Evolutionary conservation across 2,888 invertebrate genomes (phyloP).

Genomic region (Alviniconcha strummeri): DNA sequence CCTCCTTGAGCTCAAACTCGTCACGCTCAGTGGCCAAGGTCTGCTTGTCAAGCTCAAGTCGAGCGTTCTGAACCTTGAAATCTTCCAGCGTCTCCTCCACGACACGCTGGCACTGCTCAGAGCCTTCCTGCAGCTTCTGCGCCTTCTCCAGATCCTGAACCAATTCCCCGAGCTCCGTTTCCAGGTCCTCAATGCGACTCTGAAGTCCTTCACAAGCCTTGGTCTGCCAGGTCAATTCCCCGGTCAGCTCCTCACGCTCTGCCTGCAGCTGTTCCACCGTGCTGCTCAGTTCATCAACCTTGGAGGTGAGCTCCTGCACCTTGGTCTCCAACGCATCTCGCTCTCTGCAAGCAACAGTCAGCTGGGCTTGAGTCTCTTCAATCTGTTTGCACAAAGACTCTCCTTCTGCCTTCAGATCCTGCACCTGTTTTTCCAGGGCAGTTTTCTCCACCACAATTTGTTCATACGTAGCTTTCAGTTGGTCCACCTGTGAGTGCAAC

Average conservation of each 20-base stretch:
- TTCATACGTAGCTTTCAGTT: neutral
- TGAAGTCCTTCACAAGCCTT: constrained; percentile 20
- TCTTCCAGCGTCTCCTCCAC: constrained; percentile 32
- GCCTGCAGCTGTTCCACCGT: constrained; percentile 16
- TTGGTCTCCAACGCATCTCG: constrained; percentile 8
- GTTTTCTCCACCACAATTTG: neutral
- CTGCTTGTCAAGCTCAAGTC: constrained; percentile 8
- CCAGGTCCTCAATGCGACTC: constrained; percentile 19
- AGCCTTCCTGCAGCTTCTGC: constrained; percentile 37
- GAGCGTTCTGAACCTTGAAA: constrained; percentile 4
- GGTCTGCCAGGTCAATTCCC: constrained; percentile 34
- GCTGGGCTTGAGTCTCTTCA: constrained; percentile 4
- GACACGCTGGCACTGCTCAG: constrained; percentile 27
- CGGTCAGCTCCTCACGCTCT: constrained; percentile 30
- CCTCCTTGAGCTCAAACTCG: constrained; percentile 12
- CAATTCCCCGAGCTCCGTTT: constrained; percentile 42
- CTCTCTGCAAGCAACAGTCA: constrained; percentile 5
- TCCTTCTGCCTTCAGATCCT: constrained; percentile 16
- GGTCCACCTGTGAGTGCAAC: neutral
- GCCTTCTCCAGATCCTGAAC: constrained; percentile 46
- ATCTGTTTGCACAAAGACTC: neutral
- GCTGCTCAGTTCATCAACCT: constrained; percentile 16
- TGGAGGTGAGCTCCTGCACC: constrained; percentile 9
- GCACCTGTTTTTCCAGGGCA: constrained; percentile 15
- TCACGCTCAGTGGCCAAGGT: constrained; percentile 8